phyloP scores from a whole-genome alignment of 2,888 invertebrate genomes.

The Drosophila barbarae region DNA sequence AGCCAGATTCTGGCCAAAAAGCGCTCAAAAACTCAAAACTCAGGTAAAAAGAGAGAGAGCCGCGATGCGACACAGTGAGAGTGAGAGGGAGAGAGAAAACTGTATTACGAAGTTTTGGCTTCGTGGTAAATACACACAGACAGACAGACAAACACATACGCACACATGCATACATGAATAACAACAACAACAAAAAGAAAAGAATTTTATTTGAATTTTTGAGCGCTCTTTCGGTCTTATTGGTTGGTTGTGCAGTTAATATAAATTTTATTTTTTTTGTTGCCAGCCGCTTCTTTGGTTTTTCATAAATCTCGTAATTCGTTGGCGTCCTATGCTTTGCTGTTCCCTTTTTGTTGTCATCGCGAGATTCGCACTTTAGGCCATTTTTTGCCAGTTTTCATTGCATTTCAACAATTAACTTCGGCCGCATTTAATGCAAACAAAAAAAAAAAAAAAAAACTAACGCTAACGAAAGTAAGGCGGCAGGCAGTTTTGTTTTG shows the following conservation, averaged over 20 bases:
- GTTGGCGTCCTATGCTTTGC: slow-evolving; percentile 28
- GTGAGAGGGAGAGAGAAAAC: slow-evolving; percentile 19
- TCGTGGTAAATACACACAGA: slow-evolving; percentile 37
- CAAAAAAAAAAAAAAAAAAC: slow-evolving; percentile 12
- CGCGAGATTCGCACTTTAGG: slow-evolving; percentile 22
- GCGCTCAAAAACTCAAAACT: slow-evolving; percentile 33
- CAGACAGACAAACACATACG: background rate
- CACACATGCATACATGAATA: slow-evolving; percentile 16
- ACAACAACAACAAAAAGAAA: slow-evolving; percentile 23
- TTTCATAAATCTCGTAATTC: background rate
- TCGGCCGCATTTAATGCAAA: slow-evolving; percentile 26
- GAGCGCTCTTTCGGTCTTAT: slow-evolving; percentile 16
- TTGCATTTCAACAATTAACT: slow-evolving; percentile 39
- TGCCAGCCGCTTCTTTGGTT: slow-evolving; percentile 3
- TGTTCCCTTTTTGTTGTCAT: slow-evolving; percentile 37
- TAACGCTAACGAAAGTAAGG: slow-evolving; percentile 6
- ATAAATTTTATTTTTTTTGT: background rate
- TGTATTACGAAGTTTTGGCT: slow-evolving; percentile 41
- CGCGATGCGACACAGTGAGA: slow-evolving; percentile 8
- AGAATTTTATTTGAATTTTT: slow-evolving; percentile 19
- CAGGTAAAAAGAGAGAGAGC: slow-evolving; percentile 32
- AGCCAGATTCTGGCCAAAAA: slow-evolving; percentile 23
- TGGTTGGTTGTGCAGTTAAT: slow-evolving; percentile 26
- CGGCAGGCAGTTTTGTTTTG: slow-evolving; percentile 16
- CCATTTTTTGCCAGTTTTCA: slow-evolving; percentile 27